These are phyloP conservation scores for Nemotelus pantherinus DNA, from an alignment of 2,888 invertebrate species.

Conservation along the genomic window DNA sequence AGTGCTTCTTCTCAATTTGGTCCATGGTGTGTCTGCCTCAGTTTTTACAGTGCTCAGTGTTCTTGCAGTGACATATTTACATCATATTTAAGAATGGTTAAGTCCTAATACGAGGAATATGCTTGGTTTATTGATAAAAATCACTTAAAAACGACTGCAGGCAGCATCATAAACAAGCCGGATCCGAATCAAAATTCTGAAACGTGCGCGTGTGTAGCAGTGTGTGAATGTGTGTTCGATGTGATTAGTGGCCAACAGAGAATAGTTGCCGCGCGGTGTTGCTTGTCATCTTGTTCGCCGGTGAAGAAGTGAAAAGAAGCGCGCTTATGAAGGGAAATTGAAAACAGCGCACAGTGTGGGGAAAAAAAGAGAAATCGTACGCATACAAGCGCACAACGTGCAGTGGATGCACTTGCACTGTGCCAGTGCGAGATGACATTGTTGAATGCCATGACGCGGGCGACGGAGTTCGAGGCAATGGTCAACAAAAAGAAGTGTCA, in stretches of 20 bases:
- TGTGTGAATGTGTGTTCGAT: background rate
- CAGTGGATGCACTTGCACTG: background rate
- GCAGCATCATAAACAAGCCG: slow-evolving; percentile 39
- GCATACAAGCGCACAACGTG: slow-evolving; percentile 21
- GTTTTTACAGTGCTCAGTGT: background rate
- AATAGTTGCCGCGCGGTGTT: background rate
- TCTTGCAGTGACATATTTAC: slow-evolving; percentile 8
- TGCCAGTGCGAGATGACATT: slow-evolving; percentile 30
- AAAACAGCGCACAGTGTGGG: slow-evolving; percentile 4
- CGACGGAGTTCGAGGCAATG: slow-evolving; percentile 12
- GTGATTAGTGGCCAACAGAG: background rate
- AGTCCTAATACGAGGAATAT: background rate
- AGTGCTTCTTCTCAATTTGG: background rate
- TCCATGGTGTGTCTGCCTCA: background rate
- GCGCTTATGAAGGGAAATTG: slow-evolving; percentile 19
- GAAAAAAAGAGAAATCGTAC: slow-evolving; percentile 7
- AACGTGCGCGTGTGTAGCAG: slow-evolving; percentile 13
- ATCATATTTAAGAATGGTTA: background rate
- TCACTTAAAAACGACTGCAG: slow-evolving; percentile 30
- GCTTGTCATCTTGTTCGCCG: background rate
- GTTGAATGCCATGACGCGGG: background rate
- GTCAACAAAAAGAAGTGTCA: slow-evolving; percentile 38
- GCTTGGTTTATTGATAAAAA: slow-evolving; percentile 19
- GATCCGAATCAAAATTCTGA: background rate
- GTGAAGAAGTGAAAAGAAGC: slow-evolving; percentile 1